Evolutionary conservation across 2,113 vertebrate genomes (phyloP), one percentile per base, ranked within the genome.

Genomic region (Neomonachus schauinslandi): DNA sequence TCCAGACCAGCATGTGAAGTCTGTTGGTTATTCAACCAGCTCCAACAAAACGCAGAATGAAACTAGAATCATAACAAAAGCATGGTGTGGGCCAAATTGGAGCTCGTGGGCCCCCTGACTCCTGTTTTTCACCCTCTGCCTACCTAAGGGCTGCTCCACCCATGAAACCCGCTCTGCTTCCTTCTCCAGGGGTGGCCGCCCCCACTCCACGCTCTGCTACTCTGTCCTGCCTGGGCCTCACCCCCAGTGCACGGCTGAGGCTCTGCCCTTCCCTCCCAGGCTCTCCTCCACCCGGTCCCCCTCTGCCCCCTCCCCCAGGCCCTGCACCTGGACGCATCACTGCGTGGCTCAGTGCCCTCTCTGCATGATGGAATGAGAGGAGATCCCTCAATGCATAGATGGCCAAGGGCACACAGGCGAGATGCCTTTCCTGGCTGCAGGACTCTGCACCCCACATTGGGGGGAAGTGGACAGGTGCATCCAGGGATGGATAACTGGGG

Each of bases 381-480:
- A 21, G 53, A 39, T 13, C 42, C 49, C 36, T 46, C 39, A 21
- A 5, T 6, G 0, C 1, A 2, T 13, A 24, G 31, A n/a, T 5
- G 0, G 65, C 74, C 53, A 39, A 22, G 16, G 3, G 13, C 16
- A 63, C 26, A 14, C 31, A 26, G 33, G 42, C 0, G 2, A 51
- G n/a, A 51, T 15, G 2, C 0, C n/a, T 16, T 33, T 51, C 8
- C 4, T 2, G 7, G 53, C 2, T 65, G 3, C 1, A 0, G 53
- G 53, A 7, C 8, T 65, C 8, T 31, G 2, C 13, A 8, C 3
- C 22, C 91, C 33, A 31, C 14, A 2, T 46, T 26, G 26, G 39
- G 21, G 39, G 59, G 26, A n/a, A 16, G 12, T 26, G 3, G 15
- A 16, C 28, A 11, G 31, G 19, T 10, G 4, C 24, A 33, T 19